Conservation (phyloP, 2,888 invertebrate species). For the Erebia aethiops region DNA sequence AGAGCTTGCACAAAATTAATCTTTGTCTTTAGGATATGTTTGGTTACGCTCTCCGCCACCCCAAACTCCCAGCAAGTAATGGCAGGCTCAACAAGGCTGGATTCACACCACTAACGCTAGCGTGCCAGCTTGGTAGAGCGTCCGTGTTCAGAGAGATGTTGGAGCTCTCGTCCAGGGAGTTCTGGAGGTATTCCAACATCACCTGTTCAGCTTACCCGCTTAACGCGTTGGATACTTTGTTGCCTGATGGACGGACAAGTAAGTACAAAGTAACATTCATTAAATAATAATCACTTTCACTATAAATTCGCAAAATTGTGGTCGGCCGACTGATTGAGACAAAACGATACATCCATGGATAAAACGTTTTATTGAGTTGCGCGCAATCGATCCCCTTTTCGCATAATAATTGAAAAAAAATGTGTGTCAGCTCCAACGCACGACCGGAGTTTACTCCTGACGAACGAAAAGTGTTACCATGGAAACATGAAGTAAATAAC, state of each 20-base stretch:
- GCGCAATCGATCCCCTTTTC: no score
- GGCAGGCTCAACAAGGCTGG: slow-evolving; percentile 95
- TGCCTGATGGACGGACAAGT: slow-evolving; percentile 98
- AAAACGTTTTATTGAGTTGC: no score
- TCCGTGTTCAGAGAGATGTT: slow-evolving; percentile 99
- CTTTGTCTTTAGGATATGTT: slow-evolving; percentile 93
- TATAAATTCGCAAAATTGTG: no score
- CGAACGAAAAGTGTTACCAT: no score
- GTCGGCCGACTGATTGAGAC: no score
- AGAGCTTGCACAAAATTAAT: neutral
- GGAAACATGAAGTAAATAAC: no score
- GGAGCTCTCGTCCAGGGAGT: slow-evolving; percentile 96
- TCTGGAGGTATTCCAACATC: slow-evolving; percentile 99
- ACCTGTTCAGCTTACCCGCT: slow-evolving; percentile 99
- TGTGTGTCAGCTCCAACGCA: no score
- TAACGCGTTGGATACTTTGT: slow-evolving; percentile 96
- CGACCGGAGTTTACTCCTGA: no score
- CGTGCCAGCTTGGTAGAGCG: slow-evolving; percentile 97
- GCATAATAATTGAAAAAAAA: no score
- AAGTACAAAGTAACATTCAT: slow-evolving; percentile 52
- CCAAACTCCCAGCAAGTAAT: slow-evolving; percentile 95
- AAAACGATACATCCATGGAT: no score
- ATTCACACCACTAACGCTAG: slow-evolving; percentile 96
- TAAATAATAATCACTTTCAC: no score
- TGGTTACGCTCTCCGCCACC: slow-evolving; percentile 97